Conservation (phyloP, 1,140 invertebrate genomes). For the Drosophila bocki region DNA sequence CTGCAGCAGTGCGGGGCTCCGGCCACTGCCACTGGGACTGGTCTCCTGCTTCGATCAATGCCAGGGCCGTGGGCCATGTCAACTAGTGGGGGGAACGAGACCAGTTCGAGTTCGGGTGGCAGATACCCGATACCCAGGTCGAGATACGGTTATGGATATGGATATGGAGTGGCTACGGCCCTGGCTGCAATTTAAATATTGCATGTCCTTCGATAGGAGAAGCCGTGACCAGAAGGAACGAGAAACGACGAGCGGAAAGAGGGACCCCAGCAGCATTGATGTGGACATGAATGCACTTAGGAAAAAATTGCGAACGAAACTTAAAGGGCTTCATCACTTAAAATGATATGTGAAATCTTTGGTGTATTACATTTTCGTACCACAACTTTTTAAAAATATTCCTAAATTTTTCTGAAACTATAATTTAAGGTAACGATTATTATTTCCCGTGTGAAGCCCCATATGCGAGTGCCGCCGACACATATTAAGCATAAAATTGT, state of each 20-base stretch:
- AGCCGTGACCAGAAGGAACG: constrained; percentile 43
- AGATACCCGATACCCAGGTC: constrained; percentile 34
- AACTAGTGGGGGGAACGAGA: constrained; percentile 37
- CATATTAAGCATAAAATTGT: constrained; percentile 81
- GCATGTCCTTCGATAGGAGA: constrained; percentile 55
- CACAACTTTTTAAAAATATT: not conserved
- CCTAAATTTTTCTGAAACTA: not conserved
- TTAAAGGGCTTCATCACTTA: not conserved
- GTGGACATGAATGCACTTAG: constrained; percentile 16
- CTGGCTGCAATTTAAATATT: constrained; percentile 77
- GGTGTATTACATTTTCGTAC: not conserved
- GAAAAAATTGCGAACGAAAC: not conserved
- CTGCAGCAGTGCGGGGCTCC: not conserved
- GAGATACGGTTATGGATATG: constrained; percentile 51
- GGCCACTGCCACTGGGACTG: not conserved
- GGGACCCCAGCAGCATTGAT: constrained; percentile 8
- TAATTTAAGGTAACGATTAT: not conserved
- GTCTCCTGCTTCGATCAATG: constrained; percentile 59
- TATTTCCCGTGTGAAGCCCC: constrained; percentile 8
- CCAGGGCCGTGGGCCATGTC: constrained; percentile 74
- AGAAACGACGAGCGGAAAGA: constrained; percentile 12
- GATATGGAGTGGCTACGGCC: constrained; percentile 51
- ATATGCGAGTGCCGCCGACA: constrained; percentile 70
- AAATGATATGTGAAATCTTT: not conserved
- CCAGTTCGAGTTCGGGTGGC: constrained; percentile 10